These are phyloP conservation scores for Hydraecia micacea DNA, from an alignment of 2,888 invertebrate genomes.

Conservation along the genomic window DNA sequence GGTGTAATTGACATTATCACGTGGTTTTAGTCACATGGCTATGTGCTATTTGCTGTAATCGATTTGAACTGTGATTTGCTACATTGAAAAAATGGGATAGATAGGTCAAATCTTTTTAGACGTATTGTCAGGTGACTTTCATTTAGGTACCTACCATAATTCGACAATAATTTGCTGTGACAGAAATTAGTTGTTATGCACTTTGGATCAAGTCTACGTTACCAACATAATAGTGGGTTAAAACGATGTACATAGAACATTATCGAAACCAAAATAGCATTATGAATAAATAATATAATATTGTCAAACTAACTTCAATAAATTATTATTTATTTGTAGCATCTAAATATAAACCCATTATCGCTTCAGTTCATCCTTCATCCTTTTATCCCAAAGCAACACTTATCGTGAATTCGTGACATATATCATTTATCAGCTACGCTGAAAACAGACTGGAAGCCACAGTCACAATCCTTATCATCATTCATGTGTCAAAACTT, in stretches of 20 bases:
- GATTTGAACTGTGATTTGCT: constrained; percentile 21
- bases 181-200: neutral
- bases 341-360: constrained; percentile 32
- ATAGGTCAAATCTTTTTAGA: neutral
- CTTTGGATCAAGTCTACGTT: neutral
- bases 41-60: constrained; percentile 1
- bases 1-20: constrained; percentile 47
- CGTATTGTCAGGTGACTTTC: neutral
- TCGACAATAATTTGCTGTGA: neutral
- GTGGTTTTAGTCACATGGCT: constrained; percentile 33
- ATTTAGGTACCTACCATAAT: neutral
- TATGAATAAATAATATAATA: constrained; percentile 7
- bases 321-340: constrained; percentile 23
- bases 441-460: constrained; percentile 20
- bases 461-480: constrained; percentile 47
- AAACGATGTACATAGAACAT: neutral
- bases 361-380: constrained; percentile 16
- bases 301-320: neutral
- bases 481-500: constrained; percentile 54
- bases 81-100: neutral
- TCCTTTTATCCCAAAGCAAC: constrained; percentile 42
- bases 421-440: constrained; percentile 44
- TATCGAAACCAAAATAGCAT: constrained; percentile 13
- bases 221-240: neutral
- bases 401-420: constrained; percentile 54